Conservation (phyloP, 1,140 invertebrate species). For the Caenorhabditis remanei region DNA sequence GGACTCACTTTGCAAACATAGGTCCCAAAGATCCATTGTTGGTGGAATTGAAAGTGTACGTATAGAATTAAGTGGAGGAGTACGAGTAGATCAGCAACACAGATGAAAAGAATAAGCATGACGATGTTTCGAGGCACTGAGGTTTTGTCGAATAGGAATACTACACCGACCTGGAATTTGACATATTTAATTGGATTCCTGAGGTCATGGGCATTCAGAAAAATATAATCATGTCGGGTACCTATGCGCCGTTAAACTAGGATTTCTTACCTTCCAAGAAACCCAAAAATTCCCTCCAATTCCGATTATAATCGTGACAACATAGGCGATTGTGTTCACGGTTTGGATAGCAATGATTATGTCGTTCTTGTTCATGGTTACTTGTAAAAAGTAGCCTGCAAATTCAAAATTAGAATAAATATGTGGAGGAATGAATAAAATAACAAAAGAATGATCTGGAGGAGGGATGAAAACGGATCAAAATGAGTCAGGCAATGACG, state of each 20-base stretch:
- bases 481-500: not conserved
- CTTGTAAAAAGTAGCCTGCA: no score
- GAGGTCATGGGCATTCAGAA: no score
- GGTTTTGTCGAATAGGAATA: slow-evolving; percentile 52
- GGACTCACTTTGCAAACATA: slow-evolving; percentile 39
- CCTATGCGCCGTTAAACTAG: not conserved
- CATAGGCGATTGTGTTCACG: slow-evolving; percentile 40
- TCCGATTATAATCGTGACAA: slow-evolving; percentile 40
- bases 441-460: not conserved
- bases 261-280: slow-evolving; percentile 50
- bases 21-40: slow-evolving; percentile 52
- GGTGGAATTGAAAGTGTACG: slow-evolving; percentile 45
- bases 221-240: no score
- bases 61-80: slow-evolving; percentile 9
- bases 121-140: slow-evolving; percentile 53
- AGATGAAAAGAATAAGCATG: slow-evolving; percentile 42
- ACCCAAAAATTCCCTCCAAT: slow-evolving; percentile 52
- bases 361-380: slow-evolving; percentile 8
- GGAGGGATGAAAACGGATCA: not conserved
- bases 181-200: no score
- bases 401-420: no score
- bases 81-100: slow-evolving; percentile 51
- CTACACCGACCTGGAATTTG: slow-evolving; percentile 48
- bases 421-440: no score
- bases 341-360: not conserved